A percentile compares a stretch with the other conserved stretches of the same genome.
These are phyloP conservation scores for Aphaenogaster rudis DNA, from an alignment of 1,140 invertebrate species.

Conservation along the genomic window DNA sequence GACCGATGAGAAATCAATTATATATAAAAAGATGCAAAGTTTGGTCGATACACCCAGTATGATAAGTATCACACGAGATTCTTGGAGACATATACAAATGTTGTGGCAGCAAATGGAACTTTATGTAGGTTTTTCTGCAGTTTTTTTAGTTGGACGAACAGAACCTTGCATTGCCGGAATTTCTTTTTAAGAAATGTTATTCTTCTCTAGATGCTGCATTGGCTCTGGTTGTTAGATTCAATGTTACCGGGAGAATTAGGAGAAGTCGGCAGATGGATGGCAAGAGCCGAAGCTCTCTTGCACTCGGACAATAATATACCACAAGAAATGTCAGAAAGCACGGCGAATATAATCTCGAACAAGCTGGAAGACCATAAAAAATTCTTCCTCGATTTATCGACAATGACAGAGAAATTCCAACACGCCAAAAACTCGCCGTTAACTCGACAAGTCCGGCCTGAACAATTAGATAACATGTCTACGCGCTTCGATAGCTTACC, in stretches of 20 bases:
- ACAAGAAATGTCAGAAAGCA: conserved; percentile 93
- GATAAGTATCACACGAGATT: conserved; percentile 92
- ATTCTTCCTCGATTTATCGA: conserved; percentile 95
- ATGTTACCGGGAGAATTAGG: conserved; percentile 94
- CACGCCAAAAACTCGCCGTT: conserved; percentile 89
- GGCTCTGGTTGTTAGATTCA: conserved; percentile 95
- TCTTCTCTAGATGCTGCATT: conserved; percentile 90
- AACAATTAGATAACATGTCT: conserved; percentile 94
- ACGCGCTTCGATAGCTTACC: conserved; percentile 91
- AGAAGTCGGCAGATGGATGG: conserved; percentile 95
- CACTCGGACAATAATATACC: conserved; percentile 93
- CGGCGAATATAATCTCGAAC: conserved; percentile 93
- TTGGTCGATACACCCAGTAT: conserved; percentile 92
- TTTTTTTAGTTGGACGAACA: conserved; percentile 20
- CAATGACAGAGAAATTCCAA: conserved; percentile 92
- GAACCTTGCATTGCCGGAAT: neutral
- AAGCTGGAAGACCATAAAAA: conserved; percentile 96
- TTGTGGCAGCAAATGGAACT: conserved; percentile 93
- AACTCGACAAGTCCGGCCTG: conserved; percentile 89
- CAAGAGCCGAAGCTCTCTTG: conserved; percentile 94
- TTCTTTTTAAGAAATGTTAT: conserved; percentile 17
- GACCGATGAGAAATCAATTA: conserved; percentile 89
- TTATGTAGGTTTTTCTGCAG: conserved; percentile 80
- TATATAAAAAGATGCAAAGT: conserved; percentile 91
- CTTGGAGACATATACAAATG: conserved; percentile 92